Base-by-base conservation (phyloP, 2,113 vertebrate species). In the Saguinus midas region DNA sequence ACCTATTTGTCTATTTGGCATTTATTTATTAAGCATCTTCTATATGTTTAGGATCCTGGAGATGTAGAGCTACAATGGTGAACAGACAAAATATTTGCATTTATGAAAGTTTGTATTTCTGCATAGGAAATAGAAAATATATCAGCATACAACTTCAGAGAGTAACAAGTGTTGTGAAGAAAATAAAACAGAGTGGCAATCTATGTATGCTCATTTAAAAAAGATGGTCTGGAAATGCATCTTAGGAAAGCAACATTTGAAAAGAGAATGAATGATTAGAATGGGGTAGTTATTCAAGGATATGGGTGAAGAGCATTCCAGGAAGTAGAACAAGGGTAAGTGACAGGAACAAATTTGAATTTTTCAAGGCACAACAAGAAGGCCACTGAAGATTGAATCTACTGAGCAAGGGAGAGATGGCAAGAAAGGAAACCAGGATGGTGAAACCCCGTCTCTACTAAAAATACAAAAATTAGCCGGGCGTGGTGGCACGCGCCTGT, bases 61-160 rank as follows among this genome's bases (percentile, higher is more conserved):
- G 8, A 18, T 70, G 4, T 18, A 70, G 61, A 32, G n/a, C 76
- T 66, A 23, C 16, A 29, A 8, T 73, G 29, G 9, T 40, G 14
- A 95, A 27, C 16, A 88, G 61, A 80, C n/a, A 87, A 94, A 89
- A 5, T 40, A n/a, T 50, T 40, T 21, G 23, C 23, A 88, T 91
- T 94, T 40, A 82, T 68, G 45, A 25, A 35, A 48, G 25, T 55
- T 91, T 91, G 21, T 95, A 73, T 82, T 85, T 84, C 64, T 32
- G 61, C 27, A n/a, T 76, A 27, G 6, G 68, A 93, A 78, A 68
- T 64, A 87, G 68, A 96, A 97, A 96, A 57, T 84, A 66, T 52
- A 17, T 64, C 58, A 66, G 4, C 45, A 52, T 37, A 6, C 91
- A 50, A 66, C 66, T 85, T 88, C 35, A 68, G 78, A 89, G 29